phyloP scores from a whole-genome alignment of 1,140 invertebrate genomes.

The Psilanteris sp. region DNA sequence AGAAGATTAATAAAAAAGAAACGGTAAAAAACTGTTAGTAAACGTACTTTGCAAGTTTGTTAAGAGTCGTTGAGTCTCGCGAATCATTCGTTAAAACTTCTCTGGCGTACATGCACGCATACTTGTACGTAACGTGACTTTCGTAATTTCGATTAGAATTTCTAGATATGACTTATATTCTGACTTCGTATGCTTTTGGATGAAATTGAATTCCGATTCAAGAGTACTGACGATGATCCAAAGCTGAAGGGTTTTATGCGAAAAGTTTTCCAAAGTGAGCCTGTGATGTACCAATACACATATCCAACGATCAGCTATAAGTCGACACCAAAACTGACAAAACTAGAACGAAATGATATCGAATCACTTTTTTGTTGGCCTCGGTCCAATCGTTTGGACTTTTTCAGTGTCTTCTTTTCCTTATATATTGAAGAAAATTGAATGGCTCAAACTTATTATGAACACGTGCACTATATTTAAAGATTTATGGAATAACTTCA shows the following conservation, averaged over 20 bases:
- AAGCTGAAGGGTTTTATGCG: constrained; percentile 53
- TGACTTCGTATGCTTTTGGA: constrained; percentile 48
- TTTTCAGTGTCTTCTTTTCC: constrained; percentile 37
- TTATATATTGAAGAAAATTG: constrained; percentile 28
- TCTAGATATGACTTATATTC: constrained; percentile 39
- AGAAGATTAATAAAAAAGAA: constrained; percentile 17
- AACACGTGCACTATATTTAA: constrained; percentile 21
- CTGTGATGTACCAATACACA: constrained; percentile 34
- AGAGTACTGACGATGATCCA: constrained; percentile 49
- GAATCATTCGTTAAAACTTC: constrained; percentile 47
- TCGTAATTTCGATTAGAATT: constrained; percentile 59
- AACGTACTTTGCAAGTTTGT: constrained; percentile 43
- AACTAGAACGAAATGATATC: constrained; percentile 65
- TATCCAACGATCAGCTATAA: constrained; percentile 37
- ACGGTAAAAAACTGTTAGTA: constrained; percentile 16
- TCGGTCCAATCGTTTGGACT: constrained; percentile 54
- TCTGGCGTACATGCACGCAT: constrained; percentile 19
- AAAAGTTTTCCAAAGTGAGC: constrained; percentile 48
- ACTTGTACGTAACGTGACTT: constrained; percentile 24
- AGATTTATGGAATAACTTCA: constrained; percentile 33
- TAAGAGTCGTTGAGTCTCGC: constrained; percentile 37
- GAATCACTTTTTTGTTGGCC: constrained; percentile 51
- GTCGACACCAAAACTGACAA: constrained; percentile 66
- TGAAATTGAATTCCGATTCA: constrained; percentile 63
- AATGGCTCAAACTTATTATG: constrained; percentile 36